Evolutionary conservation across 2,888 invertebrate species (phyloP), one percentile per base, ranked within the genome.

Genomic region (Salticus scenicus): DNA sequence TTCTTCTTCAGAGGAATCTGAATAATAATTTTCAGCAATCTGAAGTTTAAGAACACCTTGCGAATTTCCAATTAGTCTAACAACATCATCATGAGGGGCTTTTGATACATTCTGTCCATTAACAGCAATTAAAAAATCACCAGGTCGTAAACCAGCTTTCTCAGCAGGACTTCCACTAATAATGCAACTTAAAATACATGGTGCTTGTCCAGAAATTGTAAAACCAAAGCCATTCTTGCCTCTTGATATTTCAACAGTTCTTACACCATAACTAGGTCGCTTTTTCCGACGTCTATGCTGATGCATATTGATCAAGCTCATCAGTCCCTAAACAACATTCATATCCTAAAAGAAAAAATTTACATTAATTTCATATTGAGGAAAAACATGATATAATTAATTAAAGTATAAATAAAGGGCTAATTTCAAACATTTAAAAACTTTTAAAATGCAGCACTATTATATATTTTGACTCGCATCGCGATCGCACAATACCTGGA

Each of bases 151-250:
- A 0, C 98, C 98, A 33, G 97, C 97, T 87, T 94, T 93, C 90
- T 97, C 97, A 0, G 98, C 98, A 1, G 98, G 97, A 85, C 96
- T 96, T 89, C 95, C 95, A 69, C 94, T 93, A 0, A 97, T 97
- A 89, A 98, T 98, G 90, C 97, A 97, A 74, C 97, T 97, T 82
- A 98, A 93, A 88, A 98, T 96, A 91, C 98, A 98, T 0, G 98
- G 98, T 90, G 97, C 95, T 91, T 98, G 98, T 24, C 98, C 98
- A 0, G 98, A 97, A 90, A 98, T 98, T 28, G 98, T 98, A 91
- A 98, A 98, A n/a, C 98, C 98, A 91, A 97, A 98, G 10, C 98
- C 98, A 90, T 95, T 96, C 86, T 94, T 93, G 1, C 98, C 97
- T 88, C 98, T 93, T 10, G 94, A 93, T 63, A 98, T 94, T 90